Evolutionary conservation across 2,888 invertebrate species (phyloP), one percentile per base, ranked within the genome.

Genomic region (Drosophila anceps): DNA sequence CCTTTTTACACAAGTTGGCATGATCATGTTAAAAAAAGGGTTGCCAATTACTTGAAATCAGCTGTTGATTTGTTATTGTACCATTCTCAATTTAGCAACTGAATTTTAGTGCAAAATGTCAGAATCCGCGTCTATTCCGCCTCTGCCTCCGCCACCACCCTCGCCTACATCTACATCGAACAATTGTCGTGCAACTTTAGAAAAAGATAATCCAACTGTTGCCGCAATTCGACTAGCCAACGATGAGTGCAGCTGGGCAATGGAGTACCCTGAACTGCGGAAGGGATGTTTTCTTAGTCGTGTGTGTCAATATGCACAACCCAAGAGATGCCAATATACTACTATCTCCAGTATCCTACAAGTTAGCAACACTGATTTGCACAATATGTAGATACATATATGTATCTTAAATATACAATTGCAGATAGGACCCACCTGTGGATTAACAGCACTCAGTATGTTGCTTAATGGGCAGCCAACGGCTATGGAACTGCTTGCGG

Each of bases 361-460:
- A 81, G 84, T 84, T 29, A 77, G 37, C 9, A 37, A 39, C 8
- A 1, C 2, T 4, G 15, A 35, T n/a, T 15, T 37, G 3, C 6
- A 8, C 13, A 39, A 7, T 3, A 24, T 35, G 8, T 9, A 15
- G 2, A 27, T 15, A 24, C 10, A 5, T 12, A 24, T 15, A 5
- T 12, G 9, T 43, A 18, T 33, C 9, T 13, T 41, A 8, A 27
- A 5, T 12, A 24, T 54, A 43, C 18, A 27, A 59, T 31, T 35
- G 10, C 37, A 71, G 84, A 76, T 88, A n/a, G 93, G 96, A 0
- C 96, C 96, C 5, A 98, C 97, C 82, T 98, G 98, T 93, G 98
- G 98, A 10, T 92, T 98, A 66, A 96, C 97, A n/a, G 97, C 98
- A 3, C 92, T 98, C 35, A 96, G 96, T 43, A 98, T 98, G 96